phyloP scores from a whole-genome alignment of 2,888 invertebrate species.

The Apoda limacodes region DNA sequence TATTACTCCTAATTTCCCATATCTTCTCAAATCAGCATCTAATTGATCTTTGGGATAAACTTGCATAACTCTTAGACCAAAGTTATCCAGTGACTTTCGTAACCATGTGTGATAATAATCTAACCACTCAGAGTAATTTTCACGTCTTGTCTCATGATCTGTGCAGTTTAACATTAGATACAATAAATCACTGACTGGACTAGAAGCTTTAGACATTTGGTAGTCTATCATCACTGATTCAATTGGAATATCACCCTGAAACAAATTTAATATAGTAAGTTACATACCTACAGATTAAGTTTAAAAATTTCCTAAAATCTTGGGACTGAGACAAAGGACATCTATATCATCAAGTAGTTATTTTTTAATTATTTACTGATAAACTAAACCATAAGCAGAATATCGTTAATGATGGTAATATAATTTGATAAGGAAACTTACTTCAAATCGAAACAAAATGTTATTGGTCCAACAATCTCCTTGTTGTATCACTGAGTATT shows the following conservation, averaged over 20 bases:
- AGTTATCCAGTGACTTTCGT: constrained; percentile 20
- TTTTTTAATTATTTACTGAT: too few relatives aligned
- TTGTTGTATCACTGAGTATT: constrained; percentile 30
- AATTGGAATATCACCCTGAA: constrained; percentile 21
- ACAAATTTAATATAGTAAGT: too few relatives aligned
- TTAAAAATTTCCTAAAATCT: too few relatives aligned
- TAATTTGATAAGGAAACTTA: constrained; percentile 12
- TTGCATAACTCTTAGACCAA: constrained; percentile 22
- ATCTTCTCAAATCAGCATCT: constrained; percentile 25
- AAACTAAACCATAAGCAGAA: too few relatives aligned
- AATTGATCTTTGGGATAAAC: constrained; percentile 26
- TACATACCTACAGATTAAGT: too few relatives aligned
- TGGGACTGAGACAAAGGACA: too few relatives aligned
- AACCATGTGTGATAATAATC: constrained; percentile 25
- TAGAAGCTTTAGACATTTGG: constrained; percentile 22
- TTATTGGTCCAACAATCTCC: constrained; percentile 42
- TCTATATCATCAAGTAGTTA: too few relatives aligned
- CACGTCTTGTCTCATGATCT: constrained; percentile 22
- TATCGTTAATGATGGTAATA: too few relatives aligned
- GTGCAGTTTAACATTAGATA: constrained; percentile 30
- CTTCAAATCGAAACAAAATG: constrained; percentile 30
- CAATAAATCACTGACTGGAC: constrained; percentile 24
- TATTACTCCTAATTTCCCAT: constrained; percentile 21
- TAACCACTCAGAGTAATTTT: constrained; percentile 25
- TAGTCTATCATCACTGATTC: constrained; percentile 30